Percentiles rank a stretch among this genome's conserved stretches.
These are phyloP conservation scores for Atopsyche davidsoni DNA, from an alignment of 1,140 invertebrate species.

Conservation along the genomic window DNA sequence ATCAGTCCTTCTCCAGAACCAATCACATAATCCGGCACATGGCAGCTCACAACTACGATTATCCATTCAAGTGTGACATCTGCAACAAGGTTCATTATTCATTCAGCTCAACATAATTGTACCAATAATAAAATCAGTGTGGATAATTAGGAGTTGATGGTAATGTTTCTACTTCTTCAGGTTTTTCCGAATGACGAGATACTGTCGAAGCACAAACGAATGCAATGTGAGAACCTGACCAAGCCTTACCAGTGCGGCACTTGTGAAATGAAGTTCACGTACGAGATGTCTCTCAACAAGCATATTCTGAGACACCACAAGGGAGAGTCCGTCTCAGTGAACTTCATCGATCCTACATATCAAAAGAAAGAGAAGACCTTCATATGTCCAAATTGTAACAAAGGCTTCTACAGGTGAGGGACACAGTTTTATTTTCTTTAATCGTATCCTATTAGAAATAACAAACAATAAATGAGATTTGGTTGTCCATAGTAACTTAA, in stretches of 20 bases:
- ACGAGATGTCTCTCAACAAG: constrained; percentile 43
- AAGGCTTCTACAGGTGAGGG: constrained; percentile 45
- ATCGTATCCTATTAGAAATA: not conserved
- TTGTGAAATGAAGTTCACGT: constrained; percentile 40
- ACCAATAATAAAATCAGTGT: constrained; percentile 3
- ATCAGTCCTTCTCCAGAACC: constrained; percentile 23
- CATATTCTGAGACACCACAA: constrained; percentile 41
- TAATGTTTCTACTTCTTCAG: constrained; percentile 12
- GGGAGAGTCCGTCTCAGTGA: constrained; percentile 39
- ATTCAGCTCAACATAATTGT: constrained; percentile 5
- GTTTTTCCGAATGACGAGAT: constrained; percentile 28
- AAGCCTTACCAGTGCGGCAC: constrained; percentile 35
- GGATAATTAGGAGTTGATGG: constrained; percentile 5
- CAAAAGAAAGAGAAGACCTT: constrained; percentile 34
- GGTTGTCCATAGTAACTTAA: not conserved
- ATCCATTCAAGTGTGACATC: constrained; percentile 23
- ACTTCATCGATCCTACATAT: constrained; percentile 34
- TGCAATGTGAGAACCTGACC: constrained; percentile 25
- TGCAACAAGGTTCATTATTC: constrained; percentile 20
- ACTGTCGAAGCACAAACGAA: constrained; percentile 23
- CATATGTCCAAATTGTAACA: constrained; percentile 46
- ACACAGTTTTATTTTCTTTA: constrained; percentile 3
- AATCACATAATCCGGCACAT: constrained; percentile 28
- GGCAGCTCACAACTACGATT: constrained; percentile 24
- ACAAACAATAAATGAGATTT: too few relatives aligned